Conservation (phyloP, 2,113 vertebrate species). For the Brienomyrus brachyistius region DNA sequence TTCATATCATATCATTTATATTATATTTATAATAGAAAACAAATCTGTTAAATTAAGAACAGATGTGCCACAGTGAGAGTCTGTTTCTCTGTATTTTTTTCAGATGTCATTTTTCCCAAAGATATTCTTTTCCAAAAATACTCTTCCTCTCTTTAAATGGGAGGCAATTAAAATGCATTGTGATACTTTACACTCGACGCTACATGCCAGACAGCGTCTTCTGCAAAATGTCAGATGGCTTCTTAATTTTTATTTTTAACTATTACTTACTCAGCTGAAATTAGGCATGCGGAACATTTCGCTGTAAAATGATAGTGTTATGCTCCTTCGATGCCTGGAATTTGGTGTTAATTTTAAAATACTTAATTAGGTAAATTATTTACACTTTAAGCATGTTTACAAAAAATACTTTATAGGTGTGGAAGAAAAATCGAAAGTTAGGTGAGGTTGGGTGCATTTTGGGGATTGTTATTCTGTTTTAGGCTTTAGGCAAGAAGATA, state of each 20-base stretch:
- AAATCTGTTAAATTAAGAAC: background rate
- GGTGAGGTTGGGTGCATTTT: background rate
- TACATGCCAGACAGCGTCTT: background rate
- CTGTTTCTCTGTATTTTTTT: background rate
- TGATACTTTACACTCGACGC: background rate
- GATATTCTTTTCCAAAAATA: background rate
- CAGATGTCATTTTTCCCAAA: background rate
- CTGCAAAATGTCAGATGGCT: background rate
- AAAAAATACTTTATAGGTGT: background rate
- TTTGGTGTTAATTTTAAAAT: background rate
- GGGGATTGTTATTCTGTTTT: background rate
- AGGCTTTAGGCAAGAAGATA: background rate
- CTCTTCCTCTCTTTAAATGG: background rate
- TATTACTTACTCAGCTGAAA: background rate
- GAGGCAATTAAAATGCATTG: background rate
- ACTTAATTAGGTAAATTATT: background rate
- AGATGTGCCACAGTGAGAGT: background rate
- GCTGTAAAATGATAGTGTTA: background rate
- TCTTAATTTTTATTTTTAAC: background rate
- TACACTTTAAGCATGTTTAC: background rate
- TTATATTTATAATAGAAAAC: background rate
- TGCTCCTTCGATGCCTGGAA: background rate
- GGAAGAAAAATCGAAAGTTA: background rate
- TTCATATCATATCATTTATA: background rate
- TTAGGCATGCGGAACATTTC: background rate